These are phyloP conservation scores for Molossus molossus DNA, from an alignment of 2,797 vertebrate species.

Conservation along the genomic window DNA sequence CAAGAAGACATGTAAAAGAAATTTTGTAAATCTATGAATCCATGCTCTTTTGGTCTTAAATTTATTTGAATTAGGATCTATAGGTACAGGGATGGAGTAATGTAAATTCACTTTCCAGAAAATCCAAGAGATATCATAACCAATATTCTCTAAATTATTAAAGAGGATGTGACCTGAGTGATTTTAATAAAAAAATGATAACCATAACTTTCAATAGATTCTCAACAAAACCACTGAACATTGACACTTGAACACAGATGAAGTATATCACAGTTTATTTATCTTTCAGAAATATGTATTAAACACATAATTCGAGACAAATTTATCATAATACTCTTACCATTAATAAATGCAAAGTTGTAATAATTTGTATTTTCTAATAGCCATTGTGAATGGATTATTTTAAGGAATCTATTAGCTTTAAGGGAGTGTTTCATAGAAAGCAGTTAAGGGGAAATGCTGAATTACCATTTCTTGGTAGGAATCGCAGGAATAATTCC, in stretches of 20 bases:
- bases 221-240: not conserved
- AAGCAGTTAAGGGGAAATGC: not conserved
- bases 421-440: not conserved
- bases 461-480: not conserved
- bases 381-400: not conserved
- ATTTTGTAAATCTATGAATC: not conserved
- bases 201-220: not conserved
- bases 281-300: not conserved
- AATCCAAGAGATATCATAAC: not conserved
- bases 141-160: not conserved
- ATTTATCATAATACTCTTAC: not conserved
- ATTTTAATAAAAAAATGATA: conserved; percentile 11
- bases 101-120: not conserved
- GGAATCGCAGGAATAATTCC: not conserved
- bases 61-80: not conserved
- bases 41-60: not conserved
- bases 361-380: conserved; percentile 1
- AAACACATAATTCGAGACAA: not conserved
- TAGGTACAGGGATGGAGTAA: not conserved
- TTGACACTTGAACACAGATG: not conserved
- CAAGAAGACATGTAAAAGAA: not conserved
- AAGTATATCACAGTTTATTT: not conserved
- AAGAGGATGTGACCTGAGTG: not conserved
- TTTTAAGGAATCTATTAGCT: not conserved
- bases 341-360: not conserved